Evolutionary conservation across 2,888 invertebrate species (phyloP).

Genomic region (Lasioglossum morio): DNA sequence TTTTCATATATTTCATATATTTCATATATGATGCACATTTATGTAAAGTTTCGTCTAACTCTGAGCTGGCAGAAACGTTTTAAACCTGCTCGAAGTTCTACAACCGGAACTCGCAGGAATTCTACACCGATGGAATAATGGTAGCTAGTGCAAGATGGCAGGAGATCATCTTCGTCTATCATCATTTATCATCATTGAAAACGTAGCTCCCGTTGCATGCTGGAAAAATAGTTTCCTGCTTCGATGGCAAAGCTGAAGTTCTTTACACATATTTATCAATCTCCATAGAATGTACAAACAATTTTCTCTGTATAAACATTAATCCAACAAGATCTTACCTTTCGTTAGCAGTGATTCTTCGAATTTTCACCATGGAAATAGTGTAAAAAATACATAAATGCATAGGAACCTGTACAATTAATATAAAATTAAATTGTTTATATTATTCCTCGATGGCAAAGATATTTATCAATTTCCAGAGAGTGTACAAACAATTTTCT

Average conservation of each 20-base stretch:
- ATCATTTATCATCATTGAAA: conserved; percentile 9
- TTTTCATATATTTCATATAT: too few species aligned
- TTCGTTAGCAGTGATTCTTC: neutral
- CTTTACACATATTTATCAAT: neutral
- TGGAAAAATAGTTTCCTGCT: neutral
- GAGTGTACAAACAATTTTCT: neutral
- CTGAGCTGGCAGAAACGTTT: neutral
- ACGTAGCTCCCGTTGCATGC: neutral
- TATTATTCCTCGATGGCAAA: neutral
- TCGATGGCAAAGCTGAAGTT: neutral
- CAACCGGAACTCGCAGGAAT: neutral
- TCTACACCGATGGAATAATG: conserved; percentile 9
- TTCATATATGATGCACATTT: neutral
- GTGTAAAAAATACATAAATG: too few species aligned
- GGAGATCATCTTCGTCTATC: conserved; percentile 25
- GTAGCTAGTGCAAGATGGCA: conserved; percentile 42
- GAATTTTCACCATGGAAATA: neutral
- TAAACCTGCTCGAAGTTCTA: neutral
- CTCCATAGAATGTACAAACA: neutral
- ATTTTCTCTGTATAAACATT: neutral
- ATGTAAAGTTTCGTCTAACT: neutral
- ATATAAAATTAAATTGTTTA: neutral
- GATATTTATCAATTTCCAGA: too few species aligned
- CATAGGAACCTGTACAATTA: neutral
- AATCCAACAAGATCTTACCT: too few species aligned